phyloP scores from a whole-genome alignment of 1,140 invertebrate genomes.

The Heliconius hewitsoni region DNA sequence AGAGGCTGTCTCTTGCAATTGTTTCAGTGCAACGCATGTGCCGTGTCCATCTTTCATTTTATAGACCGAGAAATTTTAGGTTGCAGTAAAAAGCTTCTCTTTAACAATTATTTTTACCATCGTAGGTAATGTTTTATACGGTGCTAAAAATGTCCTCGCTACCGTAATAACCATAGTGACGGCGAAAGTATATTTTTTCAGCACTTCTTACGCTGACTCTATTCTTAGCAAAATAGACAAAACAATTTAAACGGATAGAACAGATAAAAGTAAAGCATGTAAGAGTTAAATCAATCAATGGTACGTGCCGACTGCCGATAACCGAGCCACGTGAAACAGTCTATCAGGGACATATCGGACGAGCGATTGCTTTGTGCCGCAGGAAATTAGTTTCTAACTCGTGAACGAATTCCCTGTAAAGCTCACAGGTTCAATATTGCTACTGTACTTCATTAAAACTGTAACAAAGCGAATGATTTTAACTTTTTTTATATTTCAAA shows the following conservation, averaged over 20 bases:
- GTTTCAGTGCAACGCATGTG: too few relatives aligned
- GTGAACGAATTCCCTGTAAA: constrained; percentile 49
- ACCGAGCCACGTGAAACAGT: constrained; percentile 24
- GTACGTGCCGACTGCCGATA: constrained; percentile 45
- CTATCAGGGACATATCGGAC: constrained; percentile 60
- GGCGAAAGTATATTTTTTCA: too few relatives aligned
- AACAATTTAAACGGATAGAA: background rate
- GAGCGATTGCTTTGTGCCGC: constrained; percentile 72
- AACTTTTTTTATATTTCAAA: background rate
- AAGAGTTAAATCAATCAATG: constrained; percentile 53
- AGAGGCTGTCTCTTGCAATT: too few relatives aligned
- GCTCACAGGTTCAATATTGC: constrained; percentile 20
- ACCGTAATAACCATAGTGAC: too few relatives aligned
- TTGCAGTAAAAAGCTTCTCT: too few relatives aligned
- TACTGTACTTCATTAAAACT: background rate
- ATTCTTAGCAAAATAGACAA: too few relatives aligned
- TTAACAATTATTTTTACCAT: too few relatives aligned
- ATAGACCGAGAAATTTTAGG: too few relatives aligned
- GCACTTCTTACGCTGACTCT: too few relatives aligned
- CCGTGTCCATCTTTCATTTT: too few relatives aligned
- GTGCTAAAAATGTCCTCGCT: too few relatives aligned
- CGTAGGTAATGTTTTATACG: too few relatives aligned
- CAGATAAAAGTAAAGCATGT: constrained; percentile 14
- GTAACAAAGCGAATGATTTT: background rate
- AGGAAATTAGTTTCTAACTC: constrained; percentile 77